Conservation (phyloP, 1,140 invertebrate genomes). For the Aleiodes sp. region DNA sequence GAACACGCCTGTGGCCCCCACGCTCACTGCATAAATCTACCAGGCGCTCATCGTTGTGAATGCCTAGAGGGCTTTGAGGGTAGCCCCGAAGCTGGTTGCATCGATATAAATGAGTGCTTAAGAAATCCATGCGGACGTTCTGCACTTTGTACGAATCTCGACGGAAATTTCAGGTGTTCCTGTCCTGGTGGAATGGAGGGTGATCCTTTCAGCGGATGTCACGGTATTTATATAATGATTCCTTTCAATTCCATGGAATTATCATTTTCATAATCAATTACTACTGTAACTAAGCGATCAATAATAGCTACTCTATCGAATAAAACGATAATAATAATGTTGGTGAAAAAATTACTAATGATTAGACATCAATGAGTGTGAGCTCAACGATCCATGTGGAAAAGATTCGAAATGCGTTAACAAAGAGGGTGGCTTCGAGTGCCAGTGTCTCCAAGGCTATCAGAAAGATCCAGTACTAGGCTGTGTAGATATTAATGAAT, state of each 20-base stretch:
- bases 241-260: neutral
- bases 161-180: conserved; percentile 77
- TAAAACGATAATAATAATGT: too few species aligned
- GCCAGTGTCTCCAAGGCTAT: conserved; percentile 66
- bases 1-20: conserved; percentile 78
- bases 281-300: too few species aligned
- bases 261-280: neutral
- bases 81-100: conserved; percentile 75
- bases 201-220: conserved; percentile 75
- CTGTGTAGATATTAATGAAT: conserved; percentile 69
- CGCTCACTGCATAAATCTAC: conserved; percentile 82
- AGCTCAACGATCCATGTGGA: conserved; percentile 64
- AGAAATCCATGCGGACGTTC: conserved; percentile 76
- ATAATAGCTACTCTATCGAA: too few species aligned
- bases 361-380: conserved; percentile 73
- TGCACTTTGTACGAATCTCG: conserved; percentile 77
- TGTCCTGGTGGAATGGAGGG: conserved; percentile 82
- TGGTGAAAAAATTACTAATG: too few species aligned
- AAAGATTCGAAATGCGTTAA: conserved; percentile 68
- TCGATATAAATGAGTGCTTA: conserved; percentile 77
- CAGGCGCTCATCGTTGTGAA: conserved; percentile 81
- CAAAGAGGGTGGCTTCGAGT: conserved; percentile 67
- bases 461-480: conserved; percentile 58
- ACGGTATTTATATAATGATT: conserved; percentile 72
- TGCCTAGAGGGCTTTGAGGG: conserved; percentile 84